Percentiles rank a stretch among this genome's conserved stretches.
These are phyloP conservation scores for Atethmia centrago DNA, from an alignment of 2,888 invertebrate species.

Conservation along the genomic window DNA sequence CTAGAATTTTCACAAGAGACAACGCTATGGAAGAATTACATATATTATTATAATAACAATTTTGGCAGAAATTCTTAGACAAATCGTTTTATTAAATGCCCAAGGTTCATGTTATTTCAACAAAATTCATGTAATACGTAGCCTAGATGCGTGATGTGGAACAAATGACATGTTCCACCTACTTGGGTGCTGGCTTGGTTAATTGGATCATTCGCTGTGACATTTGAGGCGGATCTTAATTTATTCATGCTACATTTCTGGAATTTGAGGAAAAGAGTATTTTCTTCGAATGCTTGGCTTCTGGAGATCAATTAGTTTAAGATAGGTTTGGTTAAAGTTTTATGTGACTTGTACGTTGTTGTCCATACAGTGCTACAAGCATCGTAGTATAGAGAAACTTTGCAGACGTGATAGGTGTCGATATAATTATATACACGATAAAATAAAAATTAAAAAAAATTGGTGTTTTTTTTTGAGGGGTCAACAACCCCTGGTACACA, in stretches of 20 bases:
- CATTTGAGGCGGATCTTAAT: constrained; percentile 18
- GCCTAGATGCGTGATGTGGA: constrained; percentile 25
- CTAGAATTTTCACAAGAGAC: neutral
- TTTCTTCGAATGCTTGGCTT: neutral
- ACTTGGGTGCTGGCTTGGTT: constrained; percentile 7
- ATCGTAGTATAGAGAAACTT: too few species aligned
- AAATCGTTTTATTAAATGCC: constrained; percentile 4
- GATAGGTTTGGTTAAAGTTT: neutral
- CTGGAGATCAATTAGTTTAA: neutral
- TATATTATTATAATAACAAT: neutral
- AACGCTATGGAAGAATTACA: neutral
- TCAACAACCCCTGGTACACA: too few species aligned
- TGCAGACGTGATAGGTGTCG: too few species aligned
- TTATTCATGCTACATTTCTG: constrained; percentile 22
- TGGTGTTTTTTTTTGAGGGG: too few species aligned
- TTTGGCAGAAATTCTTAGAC: constrained; percentile 6
- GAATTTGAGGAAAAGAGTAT: neutral
- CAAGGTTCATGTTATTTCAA: constrained; percentile 23
- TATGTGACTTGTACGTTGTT: too few species aligned
- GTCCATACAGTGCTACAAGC: too few species aligned
- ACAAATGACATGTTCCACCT: constrained; percentile 41
- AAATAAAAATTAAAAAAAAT: too few species aligned
- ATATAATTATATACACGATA: too few species aligned
- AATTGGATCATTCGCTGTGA: constrained; percentile 30
- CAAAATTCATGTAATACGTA: constrained; percentile 1